A percentile compares a stretch with the other conserved stretches of the same genome.
Evolutionary conservation across 2,888 invertebrate species (phyloP).

Genomic region (Gortyna flavago): DNA sequence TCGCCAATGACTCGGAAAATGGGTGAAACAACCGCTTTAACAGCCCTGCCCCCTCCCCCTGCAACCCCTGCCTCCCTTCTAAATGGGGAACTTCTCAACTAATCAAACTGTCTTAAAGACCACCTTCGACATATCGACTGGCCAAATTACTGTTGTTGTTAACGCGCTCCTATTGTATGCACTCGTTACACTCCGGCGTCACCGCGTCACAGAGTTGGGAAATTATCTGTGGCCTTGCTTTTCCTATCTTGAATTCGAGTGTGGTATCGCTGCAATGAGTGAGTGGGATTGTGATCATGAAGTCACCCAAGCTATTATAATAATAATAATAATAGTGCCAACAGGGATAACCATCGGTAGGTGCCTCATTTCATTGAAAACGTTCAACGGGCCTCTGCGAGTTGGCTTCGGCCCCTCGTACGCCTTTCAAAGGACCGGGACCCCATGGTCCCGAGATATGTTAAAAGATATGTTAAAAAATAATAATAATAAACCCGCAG

Average conservation of each 20-base stretch:
- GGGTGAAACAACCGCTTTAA: slow-evolving; percentile 37
- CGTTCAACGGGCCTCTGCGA: no score
- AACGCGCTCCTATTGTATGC: slow-evolving; percentile 47
- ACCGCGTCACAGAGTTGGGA: slow-evolving; percentile 34
- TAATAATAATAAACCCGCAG: no score
- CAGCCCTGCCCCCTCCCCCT: slow-evolving; percentile 22
- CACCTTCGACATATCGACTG: slow-evolving; percentile 82
- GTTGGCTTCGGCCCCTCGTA: no score
- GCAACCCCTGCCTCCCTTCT: slow-evolving; percentile 60
- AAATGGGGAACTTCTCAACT: slow-evolving; percentile 78
- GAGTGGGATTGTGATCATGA: no score
- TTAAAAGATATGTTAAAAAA: no score
- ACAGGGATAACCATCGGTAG: no score
- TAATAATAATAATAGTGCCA: no score
- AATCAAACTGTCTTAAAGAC: slow-evolving; percentile 86
- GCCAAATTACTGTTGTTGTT: slow-evolving; percentile 69
- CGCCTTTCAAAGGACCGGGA: no score
- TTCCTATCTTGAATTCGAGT: not conserved
- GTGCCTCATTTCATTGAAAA: no score
- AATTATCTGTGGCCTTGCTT: not conserved
- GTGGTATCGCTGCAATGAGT: not conserved
- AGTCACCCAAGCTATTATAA: no score
- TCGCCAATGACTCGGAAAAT: slow-evolving; percentile 59
- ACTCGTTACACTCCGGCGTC: slow-evolving; percentile 50
- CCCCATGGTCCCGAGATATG: no score